phyloP scores from a whole-genome alignment of 1,140 invertebrate genomes.

The Drosophila sucinea region DNA sequence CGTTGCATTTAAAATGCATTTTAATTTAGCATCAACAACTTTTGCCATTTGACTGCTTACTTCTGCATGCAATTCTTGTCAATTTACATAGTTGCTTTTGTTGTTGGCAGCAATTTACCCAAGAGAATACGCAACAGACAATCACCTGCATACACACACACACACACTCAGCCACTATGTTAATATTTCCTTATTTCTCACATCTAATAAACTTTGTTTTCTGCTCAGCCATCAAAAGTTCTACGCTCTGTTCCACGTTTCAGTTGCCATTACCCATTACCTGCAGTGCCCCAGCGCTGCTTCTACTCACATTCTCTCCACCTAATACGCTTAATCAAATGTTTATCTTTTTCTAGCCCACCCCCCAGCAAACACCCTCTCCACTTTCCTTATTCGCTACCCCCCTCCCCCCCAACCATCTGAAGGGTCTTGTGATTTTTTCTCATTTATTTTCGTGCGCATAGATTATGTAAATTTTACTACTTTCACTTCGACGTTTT shows the following conservation, averaged over 20 bases:
- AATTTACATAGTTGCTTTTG: conserved; percentile 34
- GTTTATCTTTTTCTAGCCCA: conserved; percentile 59
- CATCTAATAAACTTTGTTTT: conserved; percentile 70
- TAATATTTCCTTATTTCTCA: conserved; percentile 76
- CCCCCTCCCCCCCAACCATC: neutral
- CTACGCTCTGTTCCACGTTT: conserved; percentile 38
- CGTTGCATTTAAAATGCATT: conserved; percentile 68
- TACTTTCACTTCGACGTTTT: conserved; percentile 81
- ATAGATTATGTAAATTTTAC: conserved; percentile 81
- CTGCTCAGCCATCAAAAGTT: conserved; percentile 52
- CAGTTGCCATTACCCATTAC: conserved; percentile 45
- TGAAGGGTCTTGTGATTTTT: conserved; percentile 57
- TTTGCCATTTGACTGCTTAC: conserved; percentile 51
- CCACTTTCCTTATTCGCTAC: neutral
- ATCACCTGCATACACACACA: conserved; percentile 8
- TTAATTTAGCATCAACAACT: conserved; percentile 62
- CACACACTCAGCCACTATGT: conserved; percentile 32
- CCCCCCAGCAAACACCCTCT: neutral
- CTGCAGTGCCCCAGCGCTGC: conserved; percentile 21
- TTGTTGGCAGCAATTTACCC: conserved; percentile 12
- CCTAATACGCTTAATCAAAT: conserved; percentile 78
- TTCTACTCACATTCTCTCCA: conserved; percentile 21
- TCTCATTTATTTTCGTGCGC: conserved; percentile 79
- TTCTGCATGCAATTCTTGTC: conserved; percentile 37
- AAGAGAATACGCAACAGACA: conserved; percentile 27